Base-by-base conservation (phyloP, 1,140 invertebrate genomes). In the Drosophila ogumai region DNA sequence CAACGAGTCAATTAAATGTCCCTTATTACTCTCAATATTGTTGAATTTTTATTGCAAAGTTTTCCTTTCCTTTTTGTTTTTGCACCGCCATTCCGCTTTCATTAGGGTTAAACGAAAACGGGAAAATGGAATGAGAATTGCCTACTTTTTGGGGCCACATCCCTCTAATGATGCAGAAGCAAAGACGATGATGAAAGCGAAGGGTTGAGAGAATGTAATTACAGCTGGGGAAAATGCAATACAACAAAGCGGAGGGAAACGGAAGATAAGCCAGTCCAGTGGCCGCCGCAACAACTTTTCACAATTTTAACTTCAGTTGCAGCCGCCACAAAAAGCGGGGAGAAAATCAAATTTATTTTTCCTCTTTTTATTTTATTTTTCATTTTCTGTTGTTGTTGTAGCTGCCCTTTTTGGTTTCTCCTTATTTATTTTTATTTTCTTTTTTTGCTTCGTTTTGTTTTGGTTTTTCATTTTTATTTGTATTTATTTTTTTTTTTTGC, bases 251-350 rank as follows among this genome's bases (percentile, higher is more conserved):
- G 55, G 12, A 15, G 25, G 49, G 17, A 32, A 57, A 38, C 46
- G 61, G 6, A 47, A 56, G 8, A 65, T 46, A 13, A 36, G 9
- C n/a, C 50, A 55, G 31, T 22, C 52, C 41, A 57, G 44, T 32
- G 44, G 60, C n/a, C 40, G 72, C 52, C 64, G 57, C 74, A 46
- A 49, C 81, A 85, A 86, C 81, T 85, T 84, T 85, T 81, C 63
- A 82, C 79, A 88, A 79, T 87, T 87, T 82, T 75, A 87, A 88
- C 84, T 88, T 87, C 85, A 86, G 61, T 61, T 71, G 81, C 81
- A 85, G 76, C 55, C 54, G 75, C 47, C 49, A 28, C 17, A 28
- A 28, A 28, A 28, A 15, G 52, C 47, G 41, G 36, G 40, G 47
- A 73, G 52, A 59, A 87, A 87, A 87, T 88, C 80, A 87, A 84